phyloP scores from a whole-genome alignment of 1,140 invertebrate species.

The Drosophila kohkoa region DNA sequence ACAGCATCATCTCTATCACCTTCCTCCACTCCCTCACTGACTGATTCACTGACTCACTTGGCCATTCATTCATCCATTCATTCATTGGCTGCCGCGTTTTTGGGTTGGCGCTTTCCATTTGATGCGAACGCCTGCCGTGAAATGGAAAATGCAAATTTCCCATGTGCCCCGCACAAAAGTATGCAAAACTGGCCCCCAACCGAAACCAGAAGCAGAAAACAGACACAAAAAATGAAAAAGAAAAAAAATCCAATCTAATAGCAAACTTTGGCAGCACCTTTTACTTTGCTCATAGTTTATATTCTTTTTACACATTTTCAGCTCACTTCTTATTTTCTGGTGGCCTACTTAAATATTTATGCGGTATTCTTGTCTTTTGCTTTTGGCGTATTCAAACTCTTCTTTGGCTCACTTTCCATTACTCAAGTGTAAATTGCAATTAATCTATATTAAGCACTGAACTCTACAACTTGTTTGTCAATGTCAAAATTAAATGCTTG shows the following conservation, averaged over 20 bases:
- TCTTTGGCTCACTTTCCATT: neutral
- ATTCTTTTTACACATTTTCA: neutral
- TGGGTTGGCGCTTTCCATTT: conserved; percentile 55
- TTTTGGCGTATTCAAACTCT: neutral
- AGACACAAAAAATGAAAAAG: neutral
- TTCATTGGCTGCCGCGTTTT: conserved; percentile 10
- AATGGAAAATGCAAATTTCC: conserved; percentile 78
- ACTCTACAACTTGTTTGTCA: no score
- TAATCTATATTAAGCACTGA: no score
- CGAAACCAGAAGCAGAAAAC: conserved; percentile 2
- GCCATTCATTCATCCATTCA: conserved; percentile 1
- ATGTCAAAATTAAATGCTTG: no score
- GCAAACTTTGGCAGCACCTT: neutral
- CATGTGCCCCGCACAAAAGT: conserved; percentile 63
- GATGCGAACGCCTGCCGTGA: conserved; percentile 48
- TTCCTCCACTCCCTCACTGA: neutral
- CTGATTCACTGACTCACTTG: neutral
- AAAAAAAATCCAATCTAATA: conserved; percentile 7
- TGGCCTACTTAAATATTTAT: conserved; percentile 12
- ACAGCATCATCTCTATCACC: conserved; percentile 20
- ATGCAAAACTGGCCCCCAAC: conserved; percentile 64
- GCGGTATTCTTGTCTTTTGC: conserved; percentile 2
- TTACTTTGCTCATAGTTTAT: neutral
- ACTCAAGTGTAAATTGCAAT: neutral
- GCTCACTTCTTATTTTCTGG: conserved; percentile 5